A percentile compares a stretch with the other conserved stretches of the same genome.
These are phyloP conservation scores for Physella acuta DNA, from an alignment of 1,140 invertebrate species.

Conservation along the genomic window DNA sequence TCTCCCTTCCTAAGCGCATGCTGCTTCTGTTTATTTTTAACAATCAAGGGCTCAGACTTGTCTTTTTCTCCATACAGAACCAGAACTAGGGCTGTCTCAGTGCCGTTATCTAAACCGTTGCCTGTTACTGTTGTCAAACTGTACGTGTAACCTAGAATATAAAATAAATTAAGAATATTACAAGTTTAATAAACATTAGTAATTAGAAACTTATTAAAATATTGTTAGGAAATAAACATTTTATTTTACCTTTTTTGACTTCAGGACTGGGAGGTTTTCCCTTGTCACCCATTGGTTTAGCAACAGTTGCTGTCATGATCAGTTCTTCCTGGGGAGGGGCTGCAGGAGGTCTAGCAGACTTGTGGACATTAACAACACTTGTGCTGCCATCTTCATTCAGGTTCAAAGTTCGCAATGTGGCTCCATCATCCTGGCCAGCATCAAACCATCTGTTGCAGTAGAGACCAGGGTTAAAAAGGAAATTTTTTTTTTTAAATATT, in stretches of 20 bases:
- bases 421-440: constrained; percentile 44
- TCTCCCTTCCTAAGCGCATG: constrained; percentile 34
- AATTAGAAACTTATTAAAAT: neutral
- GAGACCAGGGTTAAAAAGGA: no score
- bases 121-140: constrained; percentile 34
- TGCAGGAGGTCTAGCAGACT: neutral
- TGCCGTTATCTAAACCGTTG: constrained; percentile 28
- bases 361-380: neutral
- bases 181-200: neutral
- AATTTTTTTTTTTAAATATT: no score
- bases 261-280: constrained; percentile 23
- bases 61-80: constrained; percentile 48
- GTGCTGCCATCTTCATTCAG: constrained; percentile 11
- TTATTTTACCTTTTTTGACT: constrained; percentile 19
- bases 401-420: constrained; percentile 36
- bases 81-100: constrained; percentile 35
- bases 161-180: neutral
- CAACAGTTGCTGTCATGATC: neutral
- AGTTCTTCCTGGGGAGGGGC: neutral
- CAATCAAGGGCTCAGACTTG: constrained; percentile 30
- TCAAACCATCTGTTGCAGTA: constrained; percentile 53
- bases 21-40: constrained; percentile 31
- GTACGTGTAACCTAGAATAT: no score
- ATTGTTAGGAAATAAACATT: neutral
- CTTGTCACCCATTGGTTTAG: constrained; percentile 10